phyloP scores from a whole-genome alignment of 2,797 vertebrate species.

The Sciurus vulgaris region DNA sequence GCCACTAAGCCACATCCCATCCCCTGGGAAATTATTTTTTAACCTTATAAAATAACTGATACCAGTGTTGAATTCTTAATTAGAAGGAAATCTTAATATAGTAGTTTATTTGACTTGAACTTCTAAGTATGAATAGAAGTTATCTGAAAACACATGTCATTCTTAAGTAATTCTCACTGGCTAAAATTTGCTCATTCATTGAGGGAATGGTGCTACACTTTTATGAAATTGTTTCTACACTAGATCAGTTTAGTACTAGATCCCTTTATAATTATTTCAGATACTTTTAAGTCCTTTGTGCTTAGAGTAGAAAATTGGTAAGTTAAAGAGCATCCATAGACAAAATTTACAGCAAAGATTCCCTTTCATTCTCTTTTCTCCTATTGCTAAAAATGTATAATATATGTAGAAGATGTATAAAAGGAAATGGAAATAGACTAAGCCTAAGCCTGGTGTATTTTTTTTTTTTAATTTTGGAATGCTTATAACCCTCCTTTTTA shows the following conservation, averaged over 20 bases:
- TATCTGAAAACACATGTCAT: conserved; percentile 66
- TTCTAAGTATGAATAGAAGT: conserved; percentile 53
- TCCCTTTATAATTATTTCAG: conserved; percentile 64
- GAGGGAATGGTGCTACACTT: conserved; percentile 67
- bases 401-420: not conserved
- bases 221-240: conserved; percentile 26
- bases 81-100: conserved; percentile 58
- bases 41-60: conserved; percentile 65
- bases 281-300: not conserved
- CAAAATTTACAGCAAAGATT: conserved; percentile 15
- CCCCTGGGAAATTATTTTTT: conserved; percentile 46
- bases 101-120: conserved; percentile 44
- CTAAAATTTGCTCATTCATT: conserved; percentile 62
- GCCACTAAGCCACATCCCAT: too few species aligned
- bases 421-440: conserved; percentile 48
- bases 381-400: conserved; percentile 42
- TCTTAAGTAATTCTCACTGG: conserved; percentile 41
- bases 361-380: conserved; percentile 49
- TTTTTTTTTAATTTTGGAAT: conserved; percentile 65
- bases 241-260: conserved; percentile 51
- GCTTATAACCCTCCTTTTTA: conserved; percentile 40
- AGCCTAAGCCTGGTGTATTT: conserved; percentile 25
- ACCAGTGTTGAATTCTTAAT: conserved; percentile 48
- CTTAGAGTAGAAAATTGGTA: conserved; percentile 45
- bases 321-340: conserved; percentile 24